Percentiles rank a stretch among this genome's conserved stretches.
Evolutionary conservation across 2,113 vertebrate genomes (phyloP).

Genomic region (Semnornis frantzii): DNA sequence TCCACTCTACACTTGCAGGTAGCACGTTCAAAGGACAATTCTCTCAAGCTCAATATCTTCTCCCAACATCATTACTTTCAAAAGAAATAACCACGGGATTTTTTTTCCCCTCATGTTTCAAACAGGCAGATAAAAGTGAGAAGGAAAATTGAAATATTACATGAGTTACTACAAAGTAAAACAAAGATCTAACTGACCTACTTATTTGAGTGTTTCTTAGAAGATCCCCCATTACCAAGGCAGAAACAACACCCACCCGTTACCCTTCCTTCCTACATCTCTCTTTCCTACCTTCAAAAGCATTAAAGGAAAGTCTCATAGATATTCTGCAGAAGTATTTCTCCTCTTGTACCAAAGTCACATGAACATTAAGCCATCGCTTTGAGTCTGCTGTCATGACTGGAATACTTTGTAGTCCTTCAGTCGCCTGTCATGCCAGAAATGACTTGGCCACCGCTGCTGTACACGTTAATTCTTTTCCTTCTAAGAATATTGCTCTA

Average conservation of each 20-base stretch:
- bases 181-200: neutral
- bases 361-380: accelerated
- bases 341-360: neutral
- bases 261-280: neutral
- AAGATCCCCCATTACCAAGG: neutral
- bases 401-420: neutral
- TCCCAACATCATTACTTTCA: neutral
- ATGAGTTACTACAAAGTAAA: neutral
- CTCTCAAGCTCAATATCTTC: neutral
- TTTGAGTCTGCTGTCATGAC: neutral
- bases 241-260: neutral
- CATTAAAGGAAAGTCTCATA: neutral
- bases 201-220: neutral
- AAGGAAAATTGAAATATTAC: conserved; percentile 12
- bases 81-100: neutral
- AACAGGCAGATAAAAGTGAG: neutral
- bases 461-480: neutral
- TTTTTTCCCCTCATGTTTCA: neutral
- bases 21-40: neutral
- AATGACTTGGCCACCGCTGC: accelerated
- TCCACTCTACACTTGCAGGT: neutral
- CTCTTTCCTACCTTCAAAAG: neutral
- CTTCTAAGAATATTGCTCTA: neutral
- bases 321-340: neutral
- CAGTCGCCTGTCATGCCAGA: neutral